phyloP scores from a whole-genome alignment of 2,888 invertebrate genomes.

The Orthonychiurus folsomi region DNA sequence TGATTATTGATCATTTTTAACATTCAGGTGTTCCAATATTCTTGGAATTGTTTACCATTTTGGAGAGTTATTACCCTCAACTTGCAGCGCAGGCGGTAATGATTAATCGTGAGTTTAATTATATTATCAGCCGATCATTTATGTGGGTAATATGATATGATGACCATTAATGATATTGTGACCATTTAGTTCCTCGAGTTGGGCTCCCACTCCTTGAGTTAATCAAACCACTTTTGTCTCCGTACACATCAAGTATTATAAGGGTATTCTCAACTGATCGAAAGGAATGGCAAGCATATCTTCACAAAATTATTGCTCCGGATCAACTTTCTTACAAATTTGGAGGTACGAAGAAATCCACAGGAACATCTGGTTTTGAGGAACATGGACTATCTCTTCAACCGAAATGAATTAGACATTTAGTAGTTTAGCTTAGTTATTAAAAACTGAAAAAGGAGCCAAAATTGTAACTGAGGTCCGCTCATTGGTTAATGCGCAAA shows the following conservation, averaged over 20 bases:
- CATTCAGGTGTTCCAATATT: neutral
- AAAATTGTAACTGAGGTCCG: too few relatives aligned
- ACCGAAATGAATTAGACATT: too few relatives aligned
- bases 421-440: too few relatives aligned
- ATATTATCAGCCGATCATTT: too few relatives aligned
- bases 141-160: too few relatives aligned
- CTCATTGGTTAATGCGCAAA: too few relatives aligned
- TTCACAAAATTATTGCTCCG: neutral
- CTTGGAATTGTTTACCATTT: neutral
- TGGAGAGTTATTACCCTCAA: neutral
- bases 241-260: neutral
- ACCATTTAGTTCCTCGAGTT: neutral
- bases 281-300: neutral
- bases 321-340: neutral
- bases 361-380: too few relatives aligned
- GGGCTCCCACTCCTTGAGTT: neutral
- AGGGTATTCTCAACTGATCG: neutral
- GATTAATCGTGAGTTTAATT: neutral
- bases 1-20: too few relatives aligned
- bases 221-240: neutral
- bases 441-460: too few relatives aligned
- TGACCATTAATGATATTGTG: neutral
- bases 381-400: too few relatives aligned
- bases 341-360: too few relatives aligned
- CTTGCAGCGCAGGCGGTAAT: neutral